A percentile compares a stretch with the other conserved stretches of the same genome.
Evolutionary conservation across 2,113 vertebrate genomes (phyloP).

Genomic region (Sarotherodon lohbergeri): DNA sequence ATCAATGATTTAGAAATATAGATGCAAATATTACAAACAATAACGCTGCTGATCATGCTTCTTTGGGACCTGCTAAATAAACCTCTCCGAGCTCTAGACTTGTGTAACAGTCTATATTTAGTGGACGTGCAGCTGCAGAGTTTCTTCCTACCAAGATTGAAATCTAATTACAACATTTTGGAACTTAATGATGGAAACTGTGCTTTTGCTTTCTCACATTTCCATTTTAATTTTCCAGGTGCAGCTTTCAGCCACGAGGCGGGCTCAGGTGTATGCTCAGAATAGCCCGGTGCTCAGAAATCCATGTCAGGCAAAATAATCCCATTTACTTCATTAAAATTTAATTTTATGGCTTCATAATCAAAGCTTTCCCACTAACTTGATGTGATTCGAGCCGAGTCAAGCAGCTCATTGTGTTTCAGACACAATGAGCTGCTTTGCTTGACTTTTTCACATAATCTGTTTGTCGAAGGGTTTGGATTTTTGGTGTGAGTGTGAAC

Average conservation of each 20-base stretch:
- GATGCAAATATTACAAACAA: not conserved
- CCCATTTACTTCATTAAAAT: constrained; percentile 35
- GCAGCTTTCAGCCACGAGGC: not conserved
- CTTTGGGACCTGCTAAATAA: not conserved
- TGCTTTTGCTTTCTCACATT: not conserved
- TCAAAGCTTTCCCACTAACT: constrained; percentile 2
- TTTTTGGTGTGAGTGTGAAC: not conserved
- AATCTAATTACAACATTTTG: not conserved
- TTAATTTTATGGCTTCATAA: constrained; percentile 37
- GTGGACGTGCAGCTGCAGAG: not conserved
- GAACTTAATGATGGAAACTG: not conserved
- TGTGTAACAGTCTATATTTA: not conserved
- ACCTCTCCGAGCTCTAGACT: not conserved
- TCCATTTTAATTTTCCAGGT: not conserved
- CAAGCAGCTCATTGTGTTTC: constrained; percentile 26
- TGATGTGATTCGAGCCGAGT: constrained; percentile 12
- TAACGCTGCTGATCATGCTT: not conserved
- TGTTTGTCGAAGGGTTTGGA: not conserved
- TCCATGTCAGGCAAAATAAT: not conserved
- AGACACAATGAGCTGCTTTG: not conserved
- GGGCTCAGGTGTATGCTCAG: not conserved
- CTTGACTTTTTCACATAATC: constrained; percentile 21
- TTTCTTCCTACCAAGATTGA: not conserved
- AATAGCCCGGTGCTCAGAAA: not conserved
- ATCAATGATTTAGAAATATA: not conserved